phyloP scores from a whole-genome alignment of 2,797 vertebrate species.

The Hirundo rustica region DNA sequence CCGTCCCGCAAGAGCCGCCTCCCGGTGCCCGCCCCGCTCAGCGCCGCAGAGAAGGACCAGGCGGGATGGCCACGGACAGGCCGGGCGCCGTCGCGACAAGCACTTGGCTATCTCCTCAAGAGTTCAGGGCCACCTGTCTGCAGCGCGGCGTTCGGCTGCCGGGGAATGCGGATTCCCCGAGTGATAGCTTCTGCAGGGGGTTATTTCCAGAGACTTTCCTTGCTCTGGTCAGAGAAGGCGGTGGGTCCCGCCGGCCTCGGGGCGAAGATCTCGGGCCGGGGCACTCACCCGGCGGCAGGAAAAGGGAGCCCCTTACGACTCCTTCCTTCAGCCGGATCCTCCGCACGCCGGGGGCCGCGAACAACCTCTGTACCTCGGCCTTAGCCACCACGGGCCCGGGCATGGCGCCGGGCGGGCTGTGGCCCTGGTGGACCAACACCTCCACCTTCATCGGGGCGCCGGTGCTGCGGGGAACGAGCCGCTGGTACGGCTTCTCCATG shows the following conservation, averaged over 20 bases:
- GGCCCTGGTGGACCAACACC: constrained; percentile 74
- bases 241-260: background rate
- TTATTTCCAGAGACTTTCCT: background rate
- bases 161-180: rapidly evolving
- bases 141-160: rapidly evolving
- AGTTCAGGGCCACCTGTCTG: background rate
- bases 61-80: rapidly evolving
- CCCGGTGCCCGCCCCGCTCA: background rate
- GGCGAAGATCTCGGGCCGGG: background rate
- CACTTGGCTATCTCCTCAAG: rapidly evolving
- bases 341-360: constrained; percentile 74
- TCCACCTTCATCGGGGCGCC: constrained; percentile 72
- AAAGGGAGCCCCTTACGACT: constrained; percentile 78
- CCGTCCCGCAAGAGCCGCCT: background rate
- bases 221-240: background rate
- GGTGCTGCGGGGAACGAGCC: constrained; percentile 72
- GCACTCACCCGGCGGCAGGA: constrained; percentile 80
- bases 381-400: constrained; percentile 67
- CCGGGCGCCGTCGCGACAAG: background rate
- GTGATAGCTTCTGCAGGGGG: rapidly evolving
- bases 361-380: constrained; percentile 72
- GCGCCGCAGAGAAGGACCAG: background rate
- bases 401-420: constrained; percentile 41
- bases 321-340: constrained; percentile 75
- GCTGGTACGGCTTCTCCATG: constrained; percentile 69